Evolutionary conservation across 2,113 vertebrate species (phyloP), one percentile per base, ranked within the genome.

Genomic region (Capricornis sumatraensis): DNA sequence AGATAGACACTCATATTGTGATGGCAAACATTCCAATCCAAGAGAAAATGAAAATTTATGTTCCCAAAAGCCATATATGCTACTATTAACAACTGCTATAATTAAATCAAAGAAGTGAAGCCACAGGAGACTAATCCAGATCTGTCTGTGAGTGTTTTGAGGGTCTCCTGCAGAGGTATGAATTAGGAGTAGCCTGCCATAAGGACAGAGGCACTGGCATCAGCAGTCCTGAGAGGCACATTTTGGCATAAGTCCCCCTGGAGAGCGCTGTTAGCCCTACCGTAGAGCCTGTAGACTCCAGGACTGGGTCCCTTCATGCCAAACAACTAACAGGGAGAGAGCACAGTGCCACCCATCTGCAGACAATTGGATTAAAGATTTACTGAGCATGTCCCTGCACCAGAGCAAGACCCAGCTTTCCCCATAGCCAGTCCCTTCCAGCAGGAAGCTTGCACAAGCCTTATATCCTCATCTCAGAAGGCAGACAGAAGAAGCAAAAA

Each of bases 21-120:
- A 40, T 6, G 3, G 1, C 0, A 19, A 8, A 0, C 21, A 19
- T 62, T 67, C 11, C 7, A 67, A 3, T 53, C 27, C 7, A 92
- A 89, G 33, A 89, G 43, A 92, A 97, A 82, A 62, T 27, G 6
- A 85, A 93, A 64, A n/a, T 1, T 11, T 71, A 25, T 33, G 2
- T 36, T 23, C 11, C 4, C 15, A 17, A 52, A 93, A 94, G 27
- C 0, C 14, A 57, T 53, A 45, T n/a, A 50, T 0, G 2, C 5
- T 58, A 21, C 10, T 91, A 16, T 52, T 91, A 90, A 45, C 0
- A 88, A 23, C 4, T 58, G 13, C 19, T 52, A 2, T 40, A 53
- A 52, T 71, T 86, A 16, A n/a, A 58, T 45, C 2, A 50, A 40
- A 74, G 71, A 6, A 25, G 19, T 74, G 21, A 74, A 74, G 21